A percentile compares a stretch with the other conserved stretches of the same genome.
Conservation (phyloP, 2,888 invertebrate genomes). For the Tiliacea citrago region DNA sequence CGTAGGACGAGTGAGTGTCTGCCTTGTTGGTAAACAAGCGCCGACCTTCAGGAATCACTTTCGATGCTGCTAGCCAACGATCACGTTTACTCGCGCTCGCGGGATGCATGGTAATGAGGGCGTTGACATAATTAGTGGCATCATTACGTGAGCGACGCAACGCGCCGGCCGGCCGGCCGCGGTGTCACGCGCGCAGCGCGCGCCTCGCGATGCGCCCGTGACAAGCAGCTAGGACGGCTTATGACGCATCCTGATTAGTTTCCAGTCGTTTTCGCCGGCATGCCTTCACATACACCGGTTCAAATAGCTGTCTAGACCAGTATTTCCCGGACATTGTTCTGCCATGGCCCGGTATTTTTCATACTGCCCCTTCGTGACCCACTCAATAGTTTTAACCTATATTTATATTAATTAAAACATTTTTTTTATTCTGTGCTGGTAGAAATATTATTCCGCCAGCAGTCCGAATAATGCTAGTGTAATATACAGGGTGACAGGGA, state of each 20-base stretch:
- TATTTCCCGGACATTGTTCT: no score
- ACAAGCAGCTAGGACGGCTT: neutral
- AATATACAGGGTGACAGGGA: no score
- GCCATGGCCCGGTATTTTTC: no score
- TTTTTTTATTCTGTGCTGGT: no score
- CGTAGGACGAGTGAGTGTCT: neutral
- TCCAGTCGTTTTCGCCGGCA: neutral
- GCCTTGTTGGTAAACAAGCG: constrained; percentile 64
- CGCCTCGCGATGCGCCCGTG: neutral
- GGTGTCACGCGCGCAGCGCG: no score
- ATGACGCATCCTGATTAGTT: constrained; percentile 2
- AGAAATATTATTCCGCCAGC: no score
- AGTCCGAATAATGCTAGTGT: no score
- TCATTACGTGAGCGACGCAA: constrained; percentile 37
- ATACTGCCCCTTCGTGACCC: no score
- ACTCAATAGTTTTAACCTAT: no score
- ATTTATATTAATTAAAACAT: no score
- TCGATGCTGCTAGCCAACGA: constrained; percentile 63
- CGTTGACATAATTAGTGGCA: constrained; percentile 63
- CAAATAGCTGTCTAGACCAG: no score
- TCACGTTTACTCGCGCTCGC: constrained; percentile 62
- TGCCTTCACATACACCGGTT: neutral
- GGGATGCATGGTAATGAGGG: constrained; percentile 65
- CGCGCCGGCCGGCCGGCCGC: neutral
- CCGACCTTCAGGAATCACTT: constrained; percentile 72